Percentiles rank a stretch among this genome's conserved stretches.
Conservation (phyloP, 2,888 invertebrate genomes). For the Drosophila anomelani region DNA sequence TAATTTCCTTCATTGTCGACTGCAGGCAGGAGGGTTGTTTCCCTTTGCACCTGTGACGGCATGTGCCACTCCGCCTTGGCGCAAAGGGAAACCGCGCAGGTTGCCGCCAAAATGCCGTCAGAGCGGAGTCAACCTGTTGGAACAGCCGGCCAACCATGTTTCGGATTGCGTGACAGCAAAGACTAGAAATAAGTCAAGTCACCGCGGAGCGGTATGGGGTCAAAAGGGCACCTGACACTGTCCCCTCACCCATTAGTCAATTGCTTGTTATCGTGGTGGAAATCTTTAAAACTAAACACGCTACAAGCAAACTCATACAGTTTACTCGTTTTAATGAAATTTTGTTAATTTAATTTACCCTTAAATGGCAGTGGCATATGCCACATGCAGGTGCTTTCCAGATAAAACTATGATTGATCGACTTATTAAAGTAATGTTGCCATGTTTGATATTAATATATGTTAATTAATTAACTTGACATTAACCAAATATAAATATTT, state of each 20-base stretch:
- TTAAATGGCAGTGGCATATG: background rate
- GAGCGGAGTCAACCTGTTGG: conserved; percentile 58
- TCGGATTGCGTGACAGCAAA: conserved; percentile 48
- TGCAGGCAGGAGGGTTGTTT: conserved; percentile 64
- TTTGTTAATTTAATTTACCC: conserved; percentile 9
- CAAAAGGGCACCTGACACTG: conserved; percentile 24
- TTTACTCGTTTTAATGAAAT: conserved; percentile 2
- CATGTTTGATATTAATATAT: conserved; percentile 3
- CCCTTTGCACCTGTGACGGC: conserved; percentile 58
- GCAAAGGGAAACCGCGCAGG: conserved; percentile 20
- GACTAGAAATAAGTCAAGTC: conserved; percentile 17
- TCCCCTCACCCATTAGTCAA: conserved; percentile 11
- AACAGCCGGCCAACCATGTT: conserved; percentile 27
- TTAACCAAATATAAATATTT: background rate
- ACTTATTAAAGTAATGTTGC: background rate
- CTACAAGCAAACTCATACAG: background rate
- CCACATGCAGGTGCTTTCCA: background rate
- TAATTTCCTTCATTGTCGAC: conserved; percentile 6
- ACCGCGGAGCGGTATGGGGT: background rate
- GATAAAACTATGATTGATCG: conserved; percentile 14
- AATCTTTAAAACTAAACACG: conserved; percentile 16
- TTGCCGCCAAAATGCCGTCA: conserved; percentile 61
- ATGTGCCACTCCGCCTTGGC: conserved; percentile 54
- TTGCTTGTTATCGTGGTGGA: conserved; percentile 11
- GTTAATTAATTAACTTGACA: conserved; percentile 11